These are phyloP conservation scores for Raphicerus campestris DNA, from an alignment of 2,113 vertebrate genomes.

Conservation along the genomic window DNA sequence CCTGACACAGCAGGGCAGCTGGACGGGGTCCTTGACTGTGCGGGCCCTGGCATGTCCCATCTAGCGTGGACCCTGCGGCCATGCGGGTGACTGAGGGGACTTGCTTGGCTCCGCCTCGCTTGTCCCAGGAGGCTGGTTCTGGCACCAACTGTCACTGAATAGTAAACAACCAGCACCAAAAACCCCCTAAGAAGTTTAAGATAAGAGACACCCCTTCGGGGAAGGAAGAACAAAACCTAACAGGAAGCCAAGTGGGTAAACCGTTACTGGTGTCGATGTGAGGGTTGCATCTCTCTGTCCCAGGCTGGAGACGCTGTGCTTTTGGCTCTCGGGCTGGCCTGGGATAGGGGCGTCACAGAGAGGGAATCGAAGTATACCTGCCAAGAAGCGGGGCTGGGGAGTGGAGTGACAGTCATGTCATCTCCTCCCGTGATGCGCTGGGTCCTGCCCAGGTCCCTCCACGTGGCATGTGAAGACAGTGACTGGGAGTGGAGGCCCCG, in stretches of 20 bases:
- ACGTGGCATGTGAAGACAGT: not conserved
- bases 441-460: not conserved
- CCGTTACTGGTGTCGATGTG: not conserved
- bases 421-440: not conserved
- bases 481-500: not conserved
- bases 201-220: conserved; percentile 48
- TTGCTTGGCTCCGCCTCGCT: not conserved
- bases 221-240: conserved; percentile 46
- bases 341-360: not conserved
- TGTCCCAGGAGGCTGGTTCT: not conserved
- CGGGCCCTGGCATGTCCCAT: not conserved
- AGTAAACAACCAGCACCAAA: conserved; percentile 18
- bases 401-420: rapidly evolving
- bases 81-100: not conserved
- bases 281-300: not conserved
- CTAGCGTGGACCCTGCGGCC: not conserved
- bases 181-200: conserved; percentile 20
- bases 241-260: conserved; percentile 70
- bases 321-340: not conserved
- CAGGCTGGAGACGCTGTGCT: not conserved
- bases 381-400: not conserved
- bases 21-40: not conserved
- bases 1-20: not conserved
- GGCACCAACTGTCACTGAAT: conserved; percentile 42
- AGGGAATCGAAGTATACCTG: not conserved